Evolutionary conservation across 1,140 invertebrate species (phyloP), one percentile per base, ranked within the genome.

Genomic region (Polypedilum pembai): DNA sequence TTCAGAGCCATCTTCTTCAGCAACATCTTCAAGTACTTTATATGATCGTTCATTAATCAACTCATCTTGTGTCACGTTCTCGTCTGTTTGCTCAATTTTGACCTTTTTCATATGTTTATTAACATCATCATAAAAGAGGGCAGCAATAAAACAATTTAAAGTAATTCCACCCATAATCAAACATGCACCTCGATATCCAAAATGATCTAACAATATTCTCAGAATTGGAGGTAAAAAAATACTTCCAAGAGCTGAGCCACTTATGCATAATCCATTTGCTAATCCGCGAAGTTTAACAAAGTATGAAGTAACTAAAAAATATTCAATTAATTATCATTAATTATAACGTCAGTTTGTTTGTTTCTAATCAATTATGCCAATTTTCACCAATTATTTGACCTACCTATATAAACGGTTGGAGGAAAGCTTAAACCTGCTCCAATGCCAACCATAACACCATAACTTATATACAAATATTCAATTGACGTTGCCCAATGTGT

Each of bases 241-340:
- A 33, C 87, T 84, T 20, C 93, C 94, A 69, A 95, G 84, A 1
- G 93, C 92, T 78, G 92, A 94, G 15, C 93, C 94, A 3, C 93
- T 94, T 82, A 94, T 93, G 77, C 92, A 94, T 17, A 96, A 86
- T 0, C 93, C 94, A 82, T 95, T 95, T 18, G 93, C 94, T 8
- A 95, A 83, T 3, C 93, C 93, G 69, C 93, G 84, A 41, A 90
- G 84, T 73, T 88, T 87, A 1, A 92, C 87, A 81, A 95, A 96
- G 81, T 95, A 96, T 65, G 91, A 91, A 8, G 92, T 94, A 65
- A 94, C 92, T 56, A 15, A 12, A 12, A 56, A 15, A 15, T 1
- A 56, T 56, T 10, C 41, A 45, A 7, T 15, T 15, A 45, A 12
- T 56, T 56, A 56, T n/a, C 41, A 45, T 56, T 56, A n/a, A 15